Conservation (phyloP, 1,140 invertebrate species). For the Mactra quadrangularis region DNA sequence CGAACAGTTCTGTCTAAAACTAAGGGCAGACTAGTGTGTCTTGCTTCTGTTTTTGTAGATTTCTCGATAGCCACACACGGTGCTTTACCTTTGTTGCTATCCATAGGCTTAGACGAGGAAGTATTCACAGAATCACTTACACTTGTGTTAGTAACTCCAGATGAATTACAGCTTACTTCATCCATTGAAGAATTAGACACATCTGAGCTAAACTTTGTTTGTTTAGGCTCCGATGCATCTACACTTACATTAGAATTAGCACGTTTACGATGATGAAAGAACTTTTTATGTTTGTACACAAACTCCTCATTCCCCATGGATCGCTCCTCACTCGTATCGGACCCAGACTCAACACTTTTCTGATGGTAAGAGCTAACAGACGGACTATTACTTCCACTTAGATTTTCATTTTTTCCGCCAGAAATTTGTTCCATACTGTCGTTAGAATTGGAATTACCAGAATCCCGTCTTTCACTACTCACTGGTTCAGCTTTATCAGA, state of each 20-base stretch:
- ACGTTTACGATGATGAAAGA: conserved; percentile 70
- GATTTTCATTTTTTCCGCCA: conserved; percentile 30
- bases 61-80: conserved; percentile 19
- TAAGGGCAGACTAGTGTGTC: conserved; percentile 73
- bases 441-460: conserved; percentile 18
- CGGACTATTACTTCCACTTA: conserved; percentile 25
- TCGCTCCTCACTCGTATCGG: conserved; percentile 50
- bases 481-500: conserved; percentile 53
- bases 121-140: neutral
- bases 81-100: conserved; percentile 28
- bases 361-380: neutral
- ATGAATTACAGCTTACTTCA: neutral
- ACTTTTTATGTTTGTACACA: conserved; percentile 79
- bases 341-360: conserved; percentile 56
- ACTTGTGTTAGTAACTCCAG: neutral
- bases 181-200: neutral
- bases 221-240: conserved; percentile 36
- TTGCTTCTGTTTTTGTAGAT: conserved; percentile 64
- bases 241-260: conserved; percentile 12
- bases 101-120: conserved; percentile 10
- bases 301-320: conserved; percentile 55
- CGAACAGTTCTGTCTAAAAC: conserved; percentile 77
- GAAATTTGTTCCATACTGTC: conserved; percentile 1
- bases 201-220: conserved; percentile 29
- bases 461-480: conserved; percentile 13